Percentiles rank a stretch among this genome's conserved stretches.
These are phyloP conservation scores for Rhynchotus rufescens DNA, from an alignment of 2,797 vertebrate species.

Conservation along the genomic window DNA sequence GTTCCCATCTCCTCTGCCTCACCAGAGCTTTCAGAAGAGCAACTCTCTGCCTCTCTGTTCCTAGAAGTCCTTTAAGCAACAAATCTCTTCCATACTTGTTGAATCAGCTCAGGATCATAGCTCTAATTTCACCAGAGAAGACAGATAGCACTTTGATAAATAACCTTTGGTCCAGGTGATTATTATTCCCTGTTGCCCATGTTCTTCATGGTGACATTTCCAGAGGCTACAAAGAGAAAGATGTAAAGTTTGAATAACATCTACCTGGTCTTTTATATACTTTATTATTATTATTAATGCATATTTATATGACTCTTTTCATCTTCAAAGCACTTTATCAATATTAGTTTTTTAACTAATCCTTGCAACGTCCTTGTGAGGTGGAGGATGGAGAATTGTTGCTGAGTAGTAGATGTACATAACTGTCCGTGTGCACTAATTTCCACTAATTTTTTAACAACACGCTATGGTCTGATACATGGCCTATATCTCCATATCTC, in stretches of 20 bases:
- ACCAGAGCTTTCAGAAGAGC: not conserved
- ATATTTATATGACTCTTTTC: conserved; percentile 35
- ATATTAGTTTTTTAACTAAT: conserved; percentile 43
- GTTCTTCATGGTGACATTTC: not conserved
- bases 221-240: conserved; percentile 4
- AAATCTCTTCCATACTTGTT: not conserved
- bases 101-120: not conserved
- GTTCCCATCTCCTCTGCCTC: not conserved
- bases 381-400: conserved; percentile 12
- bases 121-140: not conserved
- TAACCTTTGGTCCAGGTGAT: not conserved
- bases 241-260: not conserved
- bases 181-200: not conserved
- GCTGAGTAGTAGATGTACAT: not conserved
- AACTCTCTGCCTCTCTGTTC: not conserved
- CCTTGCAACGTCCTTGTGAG: conserved; percentile 12
- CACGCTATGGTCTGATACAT: not conserved
- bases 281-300: conserved; percentile 21
- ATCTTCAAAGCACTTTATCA: conserved; percentile 49
- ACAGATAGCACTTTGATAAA: not conserved
- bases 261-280: not conserved
- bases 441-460: conserved; percentile 15
- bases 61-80: not conserved
- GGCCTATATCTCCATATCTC: not conserved
- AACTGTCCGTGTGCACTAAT: not conserved